A percentile compares a stretch with the other conserved stretches of the same genome.
These are phyloP conservation scores for Zaprionus camerounensis DNA, from an alignment of 1,140 invertebrate species.

Conservation along the genomic window DNA sequence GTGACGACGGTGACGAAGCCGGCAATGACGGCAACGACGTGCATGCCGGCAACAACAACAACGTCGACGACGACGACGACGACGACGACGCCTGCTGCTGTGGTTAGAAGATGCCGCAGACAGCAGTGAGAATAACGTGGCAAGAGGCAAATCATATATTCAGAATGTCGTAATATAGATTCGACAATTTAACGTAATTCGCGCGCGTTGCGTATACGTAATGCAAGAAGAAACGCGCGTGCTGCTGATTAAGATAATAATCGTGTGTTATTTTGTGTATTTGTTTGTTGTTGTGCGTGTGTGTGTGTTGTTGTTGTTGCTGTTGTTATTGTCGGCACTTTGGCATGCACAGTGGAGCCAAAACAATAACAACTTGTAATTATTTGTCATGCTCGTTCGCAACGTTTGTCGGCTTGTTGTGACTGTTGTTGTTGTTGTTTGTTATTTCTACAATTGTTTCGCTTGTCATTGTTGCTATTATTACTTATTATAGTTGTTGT, in stretches of 20 bases:
- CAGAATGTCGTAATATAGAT: background rate
- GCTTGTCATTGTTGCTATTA: constrained; percentile 25
- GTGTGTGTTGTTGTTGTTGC: no score
- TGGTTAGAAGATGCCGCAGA: constrained; percentile 48
- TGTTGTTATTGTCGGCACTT: constrained; percentile 43
- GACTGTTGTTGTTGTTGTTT: constrained; percentile 25
- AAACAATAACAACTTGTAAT: constrained; percentile 47
- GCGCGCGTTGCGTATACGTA: constrained; percentile 64
- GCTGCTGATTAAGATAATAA: constrained; percentile 43
- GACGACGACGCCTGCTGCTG: background rate
- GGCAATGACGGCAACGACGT: constrained; percentile 14
- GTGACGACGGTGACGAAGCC: constrained; percentile 16
- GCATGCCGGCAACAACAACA: constrained; percentile 35
- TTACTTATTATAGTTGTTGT: constrained; percentile 16
- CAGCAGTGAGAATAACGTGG: background rate
- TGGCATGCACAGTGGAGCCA: constrained; percentile 19
- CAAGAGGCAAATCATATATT: background rate
- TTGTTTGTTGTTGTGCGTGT: constrained; percentile 26
- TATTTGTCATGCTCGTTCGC: constrained; percentile 41
- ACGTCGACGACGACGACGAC: background rate
- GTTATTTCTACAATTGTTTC: constrained; percentile 12
- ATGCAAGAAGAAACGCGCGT: constrained; percentile 52
- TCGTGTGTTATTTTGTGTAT: constrained; percentile 26
- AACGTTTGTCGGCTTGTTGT: constrained; percentile 25
- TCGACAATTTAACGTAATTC: constrained; percentile 12